A percentile compares a stretch with the other conserved stretches of the same genome.
Evolutionary conservation across 2,888 invertebrate species (phyloP).

Genomic region (Serrognathus titanus): DNA sequence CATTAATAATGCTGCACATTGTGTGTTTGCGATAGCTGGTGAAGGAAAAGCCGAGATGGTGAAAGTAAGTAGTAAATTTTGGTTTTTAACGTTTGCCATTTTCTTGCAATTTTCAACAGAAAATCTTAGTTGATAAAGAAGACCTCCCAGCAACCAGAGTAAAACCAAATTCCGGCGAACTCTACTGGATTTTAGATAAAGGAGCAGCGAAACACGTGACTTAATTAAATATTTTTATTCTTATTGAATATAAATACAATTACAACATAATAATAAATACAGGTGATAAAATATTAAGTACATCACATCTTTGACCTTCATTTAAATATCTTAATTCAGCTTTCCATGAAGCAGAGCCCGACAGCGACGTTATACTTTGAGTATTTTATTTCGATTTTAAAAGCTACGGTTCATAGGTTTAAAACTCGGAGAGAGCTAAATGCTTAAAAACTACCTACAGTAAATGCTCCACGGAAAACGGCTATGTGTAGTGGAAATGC

Average conservation of each 20-base stretch:
- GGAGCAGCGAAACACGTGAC: conserved; percentile 48
- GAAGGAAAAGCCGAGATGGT: conserved; percentile 84
- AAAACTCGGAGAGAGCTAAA: too few species aligned
- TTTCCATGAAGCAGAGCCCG: conserved; percentile 17
- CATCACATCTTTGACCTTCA: conserved; percentile 41
- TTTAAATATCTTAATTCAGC: conserved; percentile 10
- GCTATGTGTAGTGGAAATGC: conserved; percentile 2
- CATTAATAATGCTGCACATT: conserved; percentile 79
- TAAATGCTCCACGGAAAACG: conserved; percentile 19
- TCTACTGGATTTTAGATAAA: conserved; percentile 64
- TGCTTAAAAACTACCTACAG: not conserved
- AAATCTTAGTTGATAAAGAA: conserved; percentile 68
- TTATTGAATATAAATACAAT: conserved; percentile 35
- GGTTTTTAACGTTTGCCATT: not conserved
- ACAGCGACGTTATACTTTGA: conserved; percentile 8
- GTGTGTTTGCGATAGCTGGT: conserved; percentile 83
- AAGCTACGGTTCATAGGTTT: not conserved
- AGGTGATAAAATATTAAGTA: conserved; percentile 49
- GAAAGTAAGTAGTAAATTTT: conserved; percentile 57
- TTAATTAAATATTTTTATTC: conserved; percentile 10
- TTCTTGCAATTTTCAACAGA: conserved; percentile 50
- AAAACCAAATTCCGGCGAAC: conserved; percentile 62
- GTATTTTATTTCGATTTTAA: conserved; percentile 6
- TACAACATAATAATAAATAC: conserved; percentile 37
- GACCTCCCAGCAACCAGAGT: conserved; percentile 75